These are phyloP conservation scores for Zophobas atratus DNA, from an alignment of 1,140 invertebrate species.

Conservation along the genomic window DNA sequence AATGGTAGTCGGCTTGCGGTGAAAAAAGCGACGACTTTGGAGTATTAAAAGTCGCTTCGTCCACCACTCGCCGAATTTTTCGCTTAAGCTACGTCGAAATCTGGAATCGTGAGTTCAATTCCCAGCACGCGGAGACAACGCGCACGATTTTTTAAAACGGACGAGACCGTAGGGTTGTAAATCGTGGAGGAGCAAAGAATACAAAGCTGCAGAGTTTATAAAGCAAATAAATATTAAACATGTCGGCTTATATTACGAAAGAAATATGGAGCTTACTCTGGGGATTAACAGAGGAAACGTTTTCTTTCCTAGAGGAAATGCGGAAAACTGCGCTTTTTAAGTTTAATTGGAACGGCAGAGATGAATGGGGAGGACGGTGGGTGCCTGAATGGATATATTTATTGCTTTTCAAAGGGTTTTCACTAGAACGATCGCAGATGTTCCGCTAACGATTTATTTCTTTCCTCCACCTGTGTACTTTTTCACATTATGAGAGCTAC, in stretches of 20 bases:
- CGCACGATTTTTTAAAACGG: neutral
- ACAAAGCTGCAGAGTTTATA: neutral
- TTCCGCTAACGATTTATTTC: too few species aligned
- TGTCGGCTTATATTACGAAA: neutral
- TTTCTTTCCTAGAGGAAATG: neutral
- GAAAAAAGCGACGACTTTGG: too few species aligned
- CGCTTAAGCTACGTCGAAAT: neutral
- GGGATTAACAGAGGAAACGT: neutral
- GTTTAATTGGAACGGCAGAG: too few species aligned
- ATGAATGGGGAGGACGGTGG: neutral
- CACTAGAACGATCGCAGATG: too few species aligned
- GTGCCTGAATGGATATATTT: neutral
- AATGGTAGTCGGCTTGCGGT: neutral
- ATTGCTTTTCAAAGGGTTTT: too few species aligned
- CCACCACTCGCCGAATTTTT: neutral
- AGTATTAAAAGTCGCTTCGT: neutral
- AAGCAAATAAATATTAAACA: constrained; percentile 8
- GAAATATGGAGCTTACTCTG: neutral
- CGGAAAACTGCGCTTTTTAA: neutral
- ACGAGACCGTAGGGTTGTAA: constrained; percentile 1
- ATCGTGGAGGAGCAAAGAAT: neutral
- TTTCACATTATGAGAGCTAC: too few species aligned
- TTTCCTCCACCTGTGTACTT: too few species aligned
- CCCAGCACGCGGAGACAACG: neutral
- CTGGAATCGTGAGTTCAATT: too few species aligned